Conservation (phyloP, 2,113 vertebrate genomes). For the Dasyprocta punctata region DNA sequence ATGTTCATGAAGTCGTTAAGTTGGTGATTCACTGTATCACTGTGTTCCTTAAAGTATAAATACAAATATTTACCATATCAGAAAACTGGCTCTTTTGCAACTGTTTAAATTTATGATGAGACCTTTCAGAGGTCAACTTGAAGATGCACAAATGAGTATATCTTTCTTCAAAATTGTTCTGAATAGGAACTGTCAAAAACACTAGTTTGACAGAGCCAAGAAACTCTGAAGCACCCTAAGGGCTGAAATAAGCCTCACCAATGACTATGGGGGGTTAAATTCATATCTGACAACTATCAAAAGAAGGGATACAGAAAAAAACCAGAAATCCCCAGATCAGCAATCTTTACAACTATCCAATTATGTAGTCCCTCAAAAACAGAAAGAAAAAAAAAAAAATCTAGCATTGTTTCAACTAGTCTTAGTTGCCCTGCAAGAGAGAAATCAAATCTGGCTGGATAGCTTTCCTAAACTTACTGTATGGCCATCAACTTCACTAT, state of each 20-base stretch:
- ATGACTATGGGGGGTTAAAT: background rate
- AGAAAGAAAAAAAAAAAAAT: background rate
- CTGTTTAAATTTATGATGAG: constrained; percentile 18
- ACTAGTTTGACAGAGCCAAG: background rate
- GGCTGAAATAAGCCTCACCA: background rate
- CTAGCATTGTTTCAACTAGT: background rate
- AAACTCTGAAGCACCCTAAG: background rate
- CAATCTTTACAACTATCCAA: background rate
- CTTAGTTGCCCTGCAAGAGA: background rate
- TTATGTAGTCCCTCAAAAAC: background rate
- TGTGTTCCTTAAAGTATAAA: constrained; percentile 11
- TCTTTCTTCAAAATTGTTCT: background rate
- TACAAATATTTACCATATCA: background rate
- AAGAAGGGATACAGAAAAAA: background rate
- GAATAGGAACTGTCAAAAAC: background rate
- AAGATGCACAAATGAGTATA: background rate
- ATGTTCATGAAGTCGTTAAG: background rate
- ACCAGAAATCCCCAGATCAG: background rate
- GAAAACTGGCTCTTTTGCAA: constrained; percentile 9
- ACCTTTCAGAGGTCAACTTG: background rate
- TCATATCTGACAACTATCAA: background rate
- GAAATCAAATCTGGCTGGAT: background rate
- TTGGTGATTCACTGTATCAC: background rate
- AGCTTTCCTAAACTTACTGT: background rate
- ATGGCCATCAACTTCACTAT: background rate